These are phyloP conservation scores for Colossoma macropomum DNA, from an alignment of 2,113 vertebrate genomes.

Conservation along the genomic window DNA sequence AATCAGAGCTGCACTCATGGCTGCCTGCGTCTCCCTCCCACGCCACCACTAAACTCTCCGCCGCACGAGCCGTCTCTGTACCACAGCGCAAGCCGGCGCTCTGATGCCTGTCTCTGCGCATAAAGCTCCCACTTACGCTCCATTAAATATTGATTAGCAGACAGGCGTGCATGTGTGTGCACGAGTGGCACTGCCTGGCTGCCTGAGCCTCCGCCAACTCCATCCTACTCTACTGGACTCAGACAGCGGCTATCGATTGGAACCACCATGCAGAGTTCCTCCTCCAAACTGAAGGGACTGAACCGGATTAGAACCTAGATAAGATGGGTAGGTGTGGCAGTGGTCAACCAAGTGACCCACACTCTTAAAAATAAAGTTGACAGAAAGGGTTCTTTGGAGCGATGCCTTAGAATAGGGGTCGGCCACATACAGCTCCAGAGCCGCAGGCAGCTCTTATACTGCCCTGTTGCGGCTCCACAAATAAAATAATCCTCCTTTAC, in stretches of 20 bases:
- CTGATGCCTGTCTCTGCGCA: conserved; percentile 37
- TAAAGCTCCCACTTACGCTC: conserved; percentile 51
- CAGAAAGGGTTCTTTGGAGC: neutral
- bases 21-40: conserved; percentile 11
- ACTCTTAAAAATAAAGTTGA: neutral
- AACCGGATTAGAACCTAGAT: neutral
- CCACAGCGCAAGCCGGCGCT: neutral
- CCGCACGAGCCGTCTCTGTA: conserved; percentile 5
- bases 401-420: neutral
- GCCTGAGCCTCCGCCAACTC: conserved; percentile 34
- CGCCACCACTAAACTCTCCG: neutral
- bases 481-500: too few species aligned
- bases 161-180: neutral
- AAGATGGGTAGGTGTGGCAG: neutral
- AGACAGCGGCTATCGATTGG: conserved; percentile 37
- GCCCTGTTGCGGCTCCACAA: too few species aligned
- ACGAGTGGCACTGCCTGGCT: neutral
- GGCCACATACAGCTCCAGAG: too few species aligned
- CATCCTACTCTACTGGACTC: conserved; percentile 25
- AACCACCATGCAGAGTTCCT: conserved; percentile 14
- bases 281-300: neutral
- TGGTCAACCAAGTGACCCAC: neutral
- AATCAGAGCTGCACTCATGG: conserved; percentile 7
- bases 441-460: too few species aligned
- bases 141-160: conserved; percentile 57